Conservation (phyloP, 2,797 vertebrate genomes). For the Zonotrichia albicollis region DNA sequence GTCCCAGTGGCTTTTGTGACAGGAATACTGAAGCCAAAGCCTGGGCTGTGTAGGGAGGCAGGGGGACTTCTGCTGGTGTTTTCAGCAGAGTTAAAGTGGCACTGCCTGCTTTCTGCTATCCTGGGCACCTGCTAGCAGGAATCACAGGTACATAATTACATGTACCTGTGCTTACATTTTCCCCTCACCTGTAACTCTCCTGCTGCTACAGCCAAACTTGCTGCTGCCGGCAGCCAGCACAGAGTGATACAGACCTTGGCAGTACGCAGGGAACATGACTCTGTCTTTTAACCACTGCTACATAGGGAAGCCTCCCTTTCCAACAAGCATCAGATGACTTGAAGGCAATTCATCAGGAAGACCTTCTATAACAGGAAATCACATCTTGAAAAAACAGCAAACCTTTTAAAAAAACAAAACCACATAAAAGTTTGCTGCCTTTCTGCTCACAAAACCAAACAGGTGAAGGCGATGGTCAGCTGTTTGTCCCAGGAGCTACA, state of each 20-base stretch:
- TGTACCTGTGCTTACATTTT: neutral
- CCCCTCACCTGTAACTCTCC: neutral
- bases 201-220: neutral
- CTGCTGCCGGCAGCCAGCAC: neutral
- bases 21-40: neutral
- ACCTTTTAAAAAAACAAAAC: neutral
- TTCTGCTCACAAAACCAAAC: neutral
- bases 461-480: neutral
- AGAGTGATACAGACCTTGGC: neutral
- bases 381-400: neutral
- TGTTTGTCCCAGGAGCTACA: neutral
- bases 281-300: neutral
- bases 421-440: neutral
- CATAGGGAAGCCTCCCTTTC: neutral
- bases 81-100: neutral
- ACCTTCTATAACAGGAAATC: neutral
- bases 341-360: neutral
- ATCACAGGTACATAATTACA: neutral
- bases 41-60: neutral
- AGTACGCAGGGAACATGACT: neutral
- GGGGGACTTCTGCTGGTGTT: neutral
- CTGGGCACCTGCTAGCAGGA: neutral
- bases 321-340: neutral
- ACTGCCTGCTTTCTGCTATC: neutral
- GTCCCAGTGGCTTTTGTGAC: neutral